phyloP scores from a whole-genome alignment of 1,140 invertebrate genomes.

The Drosophila lacertosa region DNA sequence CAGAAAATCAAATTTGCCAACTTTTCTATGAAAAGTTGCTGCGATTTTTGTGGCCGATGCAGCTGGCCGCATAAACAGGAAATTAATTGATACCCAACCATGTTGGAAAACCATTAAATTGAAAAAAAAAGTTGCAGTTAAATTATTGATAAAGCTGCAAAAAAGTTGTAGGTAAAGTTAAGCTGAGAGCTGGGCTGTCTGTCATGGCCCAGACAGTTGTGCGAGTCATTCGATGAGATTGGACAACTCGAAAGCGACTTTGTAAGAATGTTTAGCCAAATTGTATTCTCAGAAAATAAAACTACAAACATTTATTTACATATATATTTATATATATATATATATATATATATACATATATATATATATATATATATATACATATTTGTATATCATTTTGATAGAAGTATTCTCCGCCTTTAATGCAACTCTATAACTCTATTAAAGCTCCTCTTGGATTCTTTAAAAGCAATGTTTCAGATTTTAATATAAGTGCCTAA shows the following conservation, averaged over 20 bases:
- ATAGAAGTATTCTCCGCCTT: no score
- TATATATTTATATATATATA: no score
- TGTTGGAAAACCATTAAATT: constrained; percentile 57
- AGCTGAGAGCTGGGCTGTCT: constrained; percentile 12
- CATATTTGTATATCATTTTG: no score
- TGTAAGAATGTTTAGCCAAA: not conserved
- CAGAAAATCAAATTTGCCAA: constrained; percentile 54
- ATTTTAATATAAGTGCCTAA: no score
- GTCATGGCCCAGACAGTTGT: constrained; percentile 45
- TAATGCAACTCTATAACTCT: no score
- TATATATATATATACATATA: no score
- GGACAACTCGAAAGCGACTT: constrained; percentile 34
- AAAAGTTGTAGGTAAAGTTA: constrained; percentile 1
- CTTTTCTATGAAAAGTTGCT: constrained; percentile 49
- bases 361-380: no score
- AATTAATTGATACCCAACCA: constrained; percentile 72
- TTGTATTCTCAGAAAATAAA: not conserved
- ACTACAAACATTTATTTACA: not conserved
- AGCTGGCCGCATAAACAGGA: constrained; percentile 61
- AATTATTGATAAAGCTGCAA: constrained; percentile 60
- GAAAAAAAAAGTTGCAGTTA: constrained; percentile 48
- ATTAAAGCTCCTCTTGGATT: no score
- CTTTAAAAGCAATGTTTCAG: no score
- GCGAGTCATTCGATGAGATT: constrained; percentile 68
- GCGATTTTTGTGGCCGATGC: constrained; percentile 61